Evolutionary conservation across 2,888 invertebrate species (phyloP).

Genomic region (Venusia cambrica): DNA sequence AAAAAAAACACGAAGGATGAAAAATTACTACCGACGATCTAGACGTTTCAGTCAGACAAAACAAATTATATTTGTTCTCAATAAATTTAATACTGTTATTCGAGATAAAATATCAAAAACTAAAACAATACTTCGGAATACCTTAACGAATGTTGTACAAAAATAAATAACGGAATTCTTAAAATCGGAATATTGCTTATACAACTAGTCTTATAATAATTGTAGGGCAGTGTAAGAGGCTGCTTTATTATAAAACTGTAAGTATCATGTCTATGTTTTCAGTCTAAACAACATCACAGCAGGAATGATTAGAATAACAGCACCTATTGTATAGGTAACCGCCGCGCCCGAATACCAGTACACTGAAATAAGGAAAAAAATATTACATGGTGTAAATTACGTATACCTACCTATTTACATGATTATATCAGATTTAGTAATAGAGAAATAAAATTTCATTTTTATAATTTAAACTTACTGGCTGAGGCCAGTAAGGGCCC

Average conservation of each 20-base stretch:
- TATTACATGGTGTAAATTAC: too few relatives aligned
- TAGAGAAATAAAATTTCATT: too few relatives aligned
- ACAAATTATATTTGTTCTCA: too few relatives aligned
- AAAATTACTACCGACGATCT: too few relatives aligned
- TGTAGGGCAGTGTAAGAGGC: constrained; percentile 29
- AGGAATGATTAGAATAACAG: constrained; percentile 88
- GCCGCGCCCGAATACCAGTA: constrained; percentile 96
- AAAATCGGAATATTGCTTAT: constrained; percentile 38
- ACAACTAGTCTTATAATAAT: too few relatives aligned
- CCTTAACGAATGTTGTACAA: constrained; percentile 27
- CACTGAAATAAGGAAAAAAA: constrained; percentile 69
- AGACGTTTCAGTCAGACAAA: too few relatives aligned
- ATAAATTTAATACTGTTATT: constrained; percentile 64
- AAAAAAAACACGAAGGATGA: too few relatives aligned
- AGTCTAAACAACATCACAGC: constrained; percentile 83
- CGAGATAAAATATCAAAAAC: constrained; percentile 43
- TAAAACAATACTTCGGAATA: constrained; percentile 18
- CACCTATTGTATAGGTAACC: constrained; percentile 90
- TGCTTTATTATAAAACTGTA: constrained; percentile 18
- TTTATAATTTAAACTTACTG: constrained; percentile 81
- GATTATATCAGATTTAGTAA: too few relatives aligned
- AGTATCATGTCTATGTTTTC: constrained; percentile 45
- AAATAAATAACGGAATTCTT: constrained; percentile 35
- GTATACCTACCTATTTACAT: too few relatives aligned
- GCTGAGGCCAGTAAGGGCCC: constrained; percentile 95